Evolutionary conservation across 2,113 vertebrate species (phyloP).

Genomic region (Nicator chloris): DNA sequence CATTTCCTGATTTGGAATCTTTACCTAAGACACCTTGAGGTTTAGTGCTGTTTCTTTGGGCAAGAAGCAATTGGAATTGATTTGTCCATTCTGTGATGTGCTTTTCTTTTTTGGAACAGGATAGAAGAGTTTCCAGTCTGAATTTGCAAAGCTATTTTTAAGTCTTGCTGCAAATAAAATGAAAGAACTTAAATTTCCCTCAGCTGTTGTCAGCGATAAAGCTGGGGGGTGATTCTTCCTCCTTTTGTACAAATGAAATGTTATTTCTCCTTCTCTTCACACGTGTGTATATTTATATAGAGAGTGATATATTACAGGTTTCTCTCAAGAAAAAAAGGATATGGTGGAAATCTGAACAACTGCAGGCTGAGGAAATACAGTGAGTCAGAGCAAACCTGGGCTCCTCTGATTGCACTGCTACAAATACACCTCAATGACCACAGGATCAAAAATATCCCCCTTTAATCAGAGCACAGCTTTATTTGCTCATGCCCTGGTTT

Average conservation of each 20-base stretch:
- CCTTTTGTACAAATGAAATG: neutral
- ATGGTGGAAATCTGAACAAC: neutral
- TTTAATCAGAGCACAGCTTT: neutral
- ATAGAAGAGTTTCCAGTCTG: neutral
- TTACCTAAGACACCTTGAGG: neutral
- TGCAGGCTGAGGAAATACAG: neutral
- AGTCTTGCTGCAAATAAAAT: neutral
- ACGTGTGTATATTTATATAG: neutral
- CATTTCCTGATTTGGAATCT: slow-evolving; percentile 18
- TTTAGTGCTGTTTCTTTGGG: neutral
- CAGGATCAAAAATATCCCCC: neutral
- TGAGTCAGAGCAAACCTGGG: neutral
- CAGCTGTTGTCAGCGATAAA: neutral
- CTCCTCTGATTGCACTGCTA: neutral
- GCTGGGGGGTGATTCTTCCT: neutral
- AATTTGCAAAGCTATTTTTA: slow-evolving; percentile 19
- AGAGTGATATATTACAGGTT: neutral
- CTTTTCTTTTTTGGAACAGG: neutral
- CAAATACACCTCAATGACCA: neutral
- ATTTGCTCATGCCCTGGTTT: neutral
- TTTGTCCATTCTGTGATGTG: neutral
- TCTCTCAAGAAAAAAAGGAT: neutral
- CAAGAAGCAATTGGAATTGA: slow-evolving; percentile 6
- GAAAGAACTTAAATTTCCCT: neutral
- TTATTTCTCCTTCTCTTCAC: neutral